A percentile compares a stretch with the other conserved stretches of the same genome.
phyloP scores from a whole-genome alignment of 2,888 invertebrate genomes.

The Oxyteleia sp. region DNA sequence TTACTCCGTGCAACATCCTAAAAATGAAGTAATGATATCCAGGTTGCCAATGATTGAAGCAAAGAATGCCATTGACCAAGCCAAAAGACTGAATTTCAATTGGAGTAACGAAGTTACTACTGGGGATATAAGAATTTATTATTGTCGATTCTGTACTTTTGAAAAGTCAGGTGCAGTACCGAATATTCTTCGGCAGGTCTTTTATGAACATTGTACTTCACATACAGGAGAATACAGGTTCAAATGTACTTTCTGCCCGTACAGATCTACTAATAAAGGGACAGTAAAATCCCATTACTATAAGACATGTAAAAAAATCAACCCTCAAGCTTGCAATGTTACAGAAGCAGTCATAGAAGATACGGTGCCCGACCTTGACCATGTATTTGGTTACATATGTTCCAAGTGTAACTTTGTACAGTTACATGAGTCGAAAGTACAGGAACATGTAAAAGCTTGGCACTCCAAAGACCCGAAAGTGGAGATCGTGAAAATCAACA shows the following conservation, averaged over 20 bases:
- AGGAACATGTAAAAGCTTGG: conserved; percentile 90
- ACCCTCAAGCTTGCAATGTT: conserved; percentile 23
- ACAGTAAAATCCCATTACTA: conserved; percentile 85
- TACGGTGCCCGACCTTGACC: conserved; percentile 78
- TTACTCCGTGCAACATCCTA: conserved; percentile 90
- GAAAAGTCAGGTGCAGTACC: conserved; percentile 75
- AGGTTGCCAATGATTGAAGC: conserved; percentile 89
- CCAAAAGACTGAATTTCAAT: conserved; percentile 87
- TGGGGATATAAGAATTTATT: conserved; percentile 73
- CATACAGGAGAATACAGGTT: conserved; percentile 94
- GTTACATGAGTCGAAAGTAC: conserved; percentile 89
- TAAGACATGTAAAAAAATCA: conserved; percentile 79
- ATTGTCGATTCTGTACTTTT: conserved; percentile 84
- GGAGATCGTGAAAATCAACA: conserved; percentile 87
- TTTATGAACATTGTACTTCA: conserved; percentile 92
- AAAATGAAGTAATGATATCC: conserved; percentile 90
- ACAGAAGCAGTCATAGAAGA: conserved; percentile 78
- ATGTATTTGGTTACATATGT: conserved; percentile 90
- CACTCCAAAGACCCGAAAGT: conserved; percentile 88
- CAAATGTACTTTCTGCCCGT: conserved; percentile 90
- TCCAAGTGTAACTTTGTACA: conserved; percentile 92
- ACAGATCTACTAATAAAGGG: conserved; percentile 83
- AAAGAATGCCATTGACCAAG: conserved; percentile 89
- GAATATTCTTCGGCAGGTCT: conserved; percentile 85
- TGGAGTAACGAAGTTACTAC: conserved; percentile 10